A percentile compares a stretch with the other conserved stretches of the same genome.
Evolutionary conservation across 2,888 invertebrate species (phyloP).

Genomic region (Hedychridium roseum): DNA sequence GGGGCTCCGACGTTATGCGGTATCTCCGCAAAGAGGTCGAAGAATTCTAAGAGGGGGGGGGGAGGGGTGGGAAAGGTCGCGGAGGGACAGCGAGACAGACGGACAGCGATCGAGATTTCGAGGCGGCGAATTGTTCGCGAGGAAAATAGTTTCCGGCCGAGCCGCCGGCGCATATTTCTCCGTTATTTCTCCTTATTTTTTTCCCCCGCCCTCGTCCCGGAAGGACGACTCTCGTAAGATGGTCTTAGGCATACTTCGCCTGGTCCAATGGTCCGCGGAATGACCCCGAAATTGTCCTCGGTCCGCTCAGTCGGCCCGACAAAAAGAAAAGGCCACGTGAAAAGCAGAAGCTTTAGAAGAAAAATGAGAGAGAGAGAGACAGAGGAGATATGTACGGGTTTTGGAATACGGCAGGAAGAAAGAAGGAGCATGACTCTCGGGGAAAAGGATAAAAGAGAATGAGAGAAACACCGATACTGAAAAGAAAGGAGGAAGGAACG

Average conservation of each 20-base stretch:
- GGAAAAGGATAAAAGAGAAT: constrained; percentile 2
- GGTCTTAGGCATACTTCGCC: constrained; percentile 52
- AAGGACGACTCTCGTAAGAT: constrained; percentile 50
- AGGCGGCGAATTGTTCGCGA: constrained; percentile 45
- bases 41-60: no score
- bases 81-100: no score
- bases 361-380: constrained; percentile 13
- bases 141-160: constrained; percentile 39
- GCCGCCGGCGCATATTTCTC: background rate
- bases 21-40: no score
- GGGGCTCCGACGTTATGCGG: no score
- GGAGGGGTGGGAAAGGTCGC: no score
- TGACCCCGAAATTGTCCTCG: constrained; percentile 21
- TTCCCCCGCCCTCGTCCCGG: no score
- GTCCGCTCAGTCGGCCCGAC: constrained; percentile 14
- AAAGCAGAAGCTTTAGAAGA: no score
- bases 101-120: no score
- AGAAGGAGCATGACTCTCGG: constrained; percentile 5
- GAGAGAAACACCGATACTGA: constrained; percentile 2
- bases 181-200: constrained; percentile 36
- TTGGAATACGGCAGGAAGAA: background rate
- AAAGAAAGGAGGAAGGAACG: background rate
- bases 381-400: background rate
- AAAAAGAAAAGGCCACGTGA: no score
- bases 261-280: no score